Percentiles rank a stretch among this genome's conserved stretches.
Conservation (phyloP, 2,113 vertebrate genomes). For the Channa maculata region DNA sequence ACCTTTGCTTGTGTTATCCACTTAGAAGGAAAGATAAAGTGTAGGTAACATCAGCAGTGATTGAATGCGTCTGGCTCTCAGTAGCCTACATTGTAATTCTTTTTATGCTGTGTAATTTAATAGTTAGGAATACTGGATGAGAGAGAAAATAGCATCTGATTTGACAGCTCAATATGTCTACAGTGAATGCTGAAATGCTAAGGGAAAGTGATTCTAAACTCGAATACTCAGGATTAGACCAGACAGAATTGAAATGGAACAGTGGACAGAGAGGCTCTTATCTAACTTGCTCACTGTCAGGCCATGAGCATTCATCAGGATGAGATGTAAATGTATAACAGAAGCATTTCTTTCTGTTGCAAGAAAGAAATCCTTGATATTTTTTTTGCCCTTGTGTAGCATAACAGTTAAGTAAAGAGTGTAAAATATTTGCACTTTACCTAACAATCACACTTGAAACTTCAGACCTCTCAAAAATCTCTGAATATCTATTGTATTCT, state of each 20-base stretch:
- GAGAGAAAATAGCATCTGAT: conserved; percentile 56
- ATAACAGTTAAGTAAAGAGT: not conserved
- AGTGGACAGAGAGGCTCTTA: conserved; percentile 55
- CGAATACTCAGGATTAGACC: conserved; percentile 43
- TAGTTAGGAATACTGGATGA: conserved; percentile 47
- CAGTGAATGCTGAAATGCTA: conserved; percentile 29
- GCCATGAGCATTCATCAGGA: conserved; percentile 35
- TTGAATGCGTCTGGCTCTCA: conserved; percentile 20
- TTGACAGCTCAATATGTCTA: conserved; percentile 66
- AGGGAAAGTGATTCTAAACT: conserved; percentile 47
- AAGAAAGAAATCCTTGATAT: conserved; percentile 1
- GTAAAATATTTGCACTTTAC: not conserved
- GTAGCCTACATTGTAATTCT: conserved; percentile 22
- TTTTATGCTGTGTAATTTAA: conserved; percentile 57
- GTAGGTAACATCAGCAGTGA: conserved; percentile 21
- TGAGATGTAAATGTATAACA: conserved; percentile 41
- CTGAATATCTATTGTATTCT: not conserved
- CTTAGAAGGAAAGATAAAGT: conserved; percentile 28
- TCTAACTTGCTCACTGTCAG: conserved; percentile 50
- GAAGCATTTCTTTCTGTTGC: not conserved
- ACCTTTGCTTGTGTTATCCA: conserved; percentile 7
- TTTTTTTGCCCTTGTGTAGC: conserved; percentile 1
- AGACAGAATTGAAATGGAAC: conserved; percentile 55
- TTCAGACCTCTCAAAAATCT: not conserved
- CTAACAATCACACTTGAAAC: not conserved